Evolutionary conservation across 2,797 vertebrate species (phyloP), one percentile per base, ranked within the genome.

Genomic region (Ptychadena robeensis): DNA sequence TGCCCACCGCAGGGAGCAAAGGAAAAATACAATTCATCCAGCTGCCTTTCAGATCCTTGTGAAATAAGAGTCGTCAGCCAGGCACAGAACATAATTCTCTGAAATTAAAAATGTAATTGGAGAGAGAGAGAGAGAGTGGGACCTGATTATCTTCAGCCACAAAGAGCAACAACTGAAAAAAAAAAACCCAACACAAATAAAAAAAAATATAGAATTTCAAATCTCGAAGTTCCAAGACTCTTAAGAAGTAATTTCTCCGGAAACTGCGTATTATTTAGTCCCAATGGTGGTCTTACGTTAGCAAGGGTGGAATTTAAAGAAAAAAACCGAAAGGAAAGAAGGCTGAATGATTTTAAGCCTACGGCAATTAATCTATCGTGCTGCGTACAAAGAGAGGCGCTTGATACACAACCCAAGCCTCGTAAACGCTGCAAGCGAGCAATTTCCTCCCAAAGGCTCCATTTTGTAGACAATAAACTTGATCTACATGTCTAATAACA

Each of bases 401-500:
- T 78, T 74, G 77, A 76, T 71, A 57, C 78, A 76, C 78, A 76
- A 80, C 65, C 59, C 66, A 76, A 76, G 35, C 28, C 83, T 85
- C 83, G 78, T 85, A 85, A 85, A 80, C 38, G 83, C 65, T 71
- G 72, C 57, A 35, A 74, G 40, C 64, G 35, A 80, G 78, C 83
- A 75, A 85, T 81, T 80, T 76, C 78, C 83, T 85, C 83, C 83
- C 83, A 80, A 80, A 85, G 78, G 83, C 72, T 76, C 78, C 72
- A 80, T 85, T 80, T 80, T 85, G 78, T 71, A 80, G 83, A 80
- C 72, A 80, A 85, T 85, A 85, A 85, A 85, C 78, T 80, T 85
- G 83, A 85, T 85, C 73, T 85, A 85, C 83, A 76, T 69, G 35
- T 85, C 83, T 85, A 85, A 85, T 85, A 85, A 85, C 83, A 85